These are phyloP conservation scores for Meriones psammophilus DNA, from an alignment of 2,797 vertebrate species.

Conservation along the genomic window DNA sequence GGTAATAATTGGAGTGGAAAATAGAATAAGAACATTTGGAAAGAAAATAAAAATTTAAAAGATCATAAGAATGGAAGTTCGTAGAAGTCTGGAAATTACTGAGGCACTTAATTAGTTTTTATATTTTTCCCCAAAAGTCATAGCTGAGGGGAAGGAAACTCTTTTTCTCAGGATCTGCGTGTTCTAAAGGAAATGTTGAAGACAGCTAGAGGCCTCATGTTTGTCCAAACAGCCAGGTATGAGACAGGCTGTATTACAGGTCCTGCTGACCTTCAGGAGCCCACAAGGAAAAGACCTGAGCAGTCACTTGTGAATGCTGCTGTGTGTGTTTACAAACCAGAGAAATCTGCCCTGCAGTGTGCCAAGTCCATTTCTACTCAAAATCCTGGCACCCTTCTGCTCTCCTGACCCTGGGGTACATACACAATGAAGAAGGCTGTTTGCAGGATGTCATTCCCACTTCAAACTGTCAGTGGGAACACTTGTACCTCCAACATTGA, in stretches of 20 bases:
- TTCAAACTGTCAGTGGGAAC: not conserved
- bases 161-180: not conserved
- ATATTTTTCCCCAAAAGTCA: not conserved
- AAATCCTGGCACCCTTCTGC: not conserved
- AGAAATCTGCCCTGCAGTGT: not conserved
- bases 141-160: slow-evolving; percentile 4
- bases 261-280: slow-evolving; percentile 22
- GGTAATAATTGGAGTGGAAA: not conserved
- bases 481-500: not conserved
- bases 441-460: not conserved
- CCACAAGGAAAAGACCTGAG: not conserved
- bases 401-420: slow-evolving; percentile 21
- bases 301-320: not conserved
- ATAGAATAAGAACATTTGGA: not conserved
- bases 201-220: not conserved
- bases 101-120: not conserved
- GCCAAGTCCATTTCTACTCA: not conserved
- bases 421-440: not conserved
- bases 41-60: not conserved
- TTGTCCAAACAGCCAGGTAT: not conserved
- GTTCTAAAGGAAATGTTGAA: not conserved
- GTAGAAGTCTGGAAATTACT: slow-evolving; percentile 26
- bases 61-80: not conserved
- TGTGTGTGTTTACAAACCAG: not conserved
- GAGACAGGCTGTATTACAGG: not conserved